These are phyloP conservation scores for Sphecodes monilicornis DNA, from an alignment of 2,888 invertebrate genomes.

Conservation along the genomic window DNA sequence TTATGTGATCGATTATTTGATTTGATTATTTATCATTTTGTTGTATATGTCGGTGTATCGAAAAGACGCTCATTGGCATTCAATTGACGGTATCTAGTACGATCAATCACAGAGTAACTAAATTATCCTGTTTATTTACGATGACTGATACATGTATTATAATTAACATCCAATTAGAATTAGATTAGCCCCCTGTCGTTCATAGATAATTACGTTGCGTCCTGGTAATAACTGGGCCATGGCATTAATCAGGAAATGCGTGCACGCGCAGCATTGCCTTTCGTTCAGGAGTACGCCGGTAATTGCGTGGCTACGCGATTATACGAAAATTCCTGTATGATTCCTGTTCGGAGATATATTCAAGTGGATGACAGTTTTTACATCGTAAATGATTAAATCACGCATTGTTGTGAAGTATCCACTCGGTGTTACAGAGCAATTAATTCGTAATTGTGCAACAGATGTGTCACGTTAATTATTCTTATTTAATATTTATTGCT, in stretches of 20 bases:
- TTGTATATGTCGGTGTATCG: background rate
- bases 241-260: constrained; percentile 39
- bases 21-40: background rate
- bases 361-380: background rate
- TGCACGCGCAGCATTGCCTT: constrained; percentile 42
- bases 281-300: constrained; percentile 44
- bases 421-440: background rate
- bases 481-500: background rate
- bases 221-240: constrained; percentile 40
- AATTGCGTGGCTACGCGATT: constrained; percentile 44
- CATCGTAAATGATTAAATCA: background rate
- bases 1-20: background rate
- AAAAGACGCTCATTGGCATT: constrained; percentile 4
- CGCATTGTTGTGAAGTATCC: background rate
- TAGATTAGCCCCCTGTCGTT: constrained; percentile 42
- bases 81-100: constrained; percentile 17
- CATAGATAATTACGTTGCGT: constrained; percentile 35
- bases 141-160: constrained; percentile 43
- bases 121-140: constrained; percentile 45
- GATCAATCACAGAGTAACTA: constrained; percentile 42
- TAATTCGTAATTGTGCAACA: background rate
- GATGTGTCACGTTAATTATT: background rate
- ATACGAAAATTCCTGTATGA: constrained; percentile 24
- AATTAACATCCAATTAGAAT: constrained; percentile 55
- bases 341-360: background rate